phyloP scores from a whole-genome alignment of 2,888 invertebrate species.

The Drosophila leonis region DNA sequence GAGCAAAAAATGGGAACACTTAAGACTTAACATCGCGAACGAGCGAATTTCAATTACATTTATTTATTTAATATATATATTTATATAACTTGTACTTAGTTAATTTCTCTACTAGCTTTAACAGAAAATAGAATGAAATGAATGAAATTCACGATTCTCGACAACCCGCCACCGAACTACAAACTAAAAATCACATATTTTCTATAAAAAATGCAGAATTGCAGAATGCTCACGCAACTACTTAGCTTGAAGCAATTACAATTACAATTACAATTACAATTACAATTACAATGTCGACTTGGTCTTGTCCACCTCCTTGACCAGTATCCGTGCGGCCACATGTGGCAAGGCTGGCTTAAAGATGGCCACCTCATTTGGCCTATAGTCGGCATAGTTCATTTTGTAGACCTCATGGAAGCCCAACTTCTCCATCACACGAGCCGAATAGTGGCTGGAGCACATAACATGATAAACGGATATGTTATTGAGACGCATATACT shows the following conservation, averaged over 20 bases:
- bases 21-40: constrained; percentile 42
- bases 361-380: constrained; percentile 88
- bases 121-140: constrained; percentile 37
- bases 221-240: constrained; percentile 1
- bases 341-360: constrained; percentile 89
- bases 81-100: constrained; percentile 63
- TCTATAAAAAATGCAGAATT: constrained; percentile 50
- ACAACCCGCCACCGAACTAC: constrained; percentile 72
- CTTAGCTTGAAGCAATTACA: constrained; percentile 37
- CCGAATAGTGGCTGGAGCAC: constrained; percentile 92
- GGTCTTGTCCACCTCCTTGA: constrained; percentile 85
- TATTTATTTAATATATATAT: constrained; percentile 27
- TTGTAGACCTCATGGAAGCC: constrained; percentile 90
- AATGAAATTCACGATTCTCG: constrained; percentile 27
- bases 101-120: constrained; percentile 16
- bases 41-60: constrained; percentile 47
- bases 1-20: constrained; percentile 46
- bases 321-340: constrained; percentile 87
- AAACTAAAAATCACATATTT: constrained; percentile 78
- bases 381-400: constrained; percentile 89
- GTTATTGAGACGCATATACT: constrained; percentile 83
- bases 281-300: constrained; percentile 36
- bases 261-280: too few species aligned
- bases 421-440: constrained; percentile 89
- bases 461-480: constrained; percentile 89